Base-by-base conservation (phyloP, 2,113 vertebrate genomes). In the Hepsetus odoe region DNA sequence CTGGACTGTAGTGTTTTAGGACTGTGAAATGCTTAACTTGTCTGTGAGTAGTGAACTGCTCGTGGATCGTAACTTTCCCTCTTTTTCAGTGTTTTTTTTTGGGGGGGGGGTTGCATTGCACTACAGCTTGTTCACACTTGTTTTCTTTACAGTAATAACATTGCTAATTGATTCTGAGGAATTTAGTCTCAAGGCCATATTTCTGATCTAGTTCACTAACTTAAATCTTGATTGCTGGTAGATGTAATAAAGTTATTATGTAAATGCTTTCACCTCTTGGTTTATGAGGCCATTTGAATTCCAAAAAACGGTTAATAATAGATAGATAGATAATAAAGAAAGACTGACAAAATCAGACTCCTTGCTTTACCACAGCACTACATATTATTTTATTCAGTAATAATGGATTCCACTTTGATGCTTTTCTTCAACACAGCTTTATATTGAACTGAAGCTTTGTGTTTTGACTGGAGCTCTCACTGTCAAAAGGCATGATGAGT, bases 131-230 rank as follows among this genome's bases (percentile, higher is more conserved):
- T 16, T 32, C 30, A 18, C 14, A 32, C 32, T 10, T 46, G 74
- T 44, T 77, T 70, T 4, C 5, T 77, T n/a, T 33, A 13, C 33
- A 7, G 16, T 32, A 61, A 70, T 59, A 28, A 51, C n/a, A 38
- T 61, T 61, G 22, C 32, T 38, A 12, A 33, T 3, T 58, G 30
- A n/a, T n/a, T n/a, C n/a, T 35, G 42, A 10, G 2, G 1, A 11
- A 59, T 5, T 30, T 26, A 7, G 38, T 42, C 28, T 62, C 51
- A 22, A 68, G 64, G 38, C 64, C 56, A 46, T n/a, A 20, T 44
- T 30, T 24, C 65, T 68, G n/a, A 46, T 46, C 6, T 1, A 69
- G 8, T 18, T 14, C 26, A 38, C n/a, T n/a, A n/a, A n/a, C 42
- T 44, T 13, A 66, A 55, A 26, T 24, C 16, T 55, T 40, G 56